These are phyloP conservation scores for Maniola jurtina DNA, from an alignment of 1,140 invertebrate genomes.

Conservation along the genomic window DNA sequence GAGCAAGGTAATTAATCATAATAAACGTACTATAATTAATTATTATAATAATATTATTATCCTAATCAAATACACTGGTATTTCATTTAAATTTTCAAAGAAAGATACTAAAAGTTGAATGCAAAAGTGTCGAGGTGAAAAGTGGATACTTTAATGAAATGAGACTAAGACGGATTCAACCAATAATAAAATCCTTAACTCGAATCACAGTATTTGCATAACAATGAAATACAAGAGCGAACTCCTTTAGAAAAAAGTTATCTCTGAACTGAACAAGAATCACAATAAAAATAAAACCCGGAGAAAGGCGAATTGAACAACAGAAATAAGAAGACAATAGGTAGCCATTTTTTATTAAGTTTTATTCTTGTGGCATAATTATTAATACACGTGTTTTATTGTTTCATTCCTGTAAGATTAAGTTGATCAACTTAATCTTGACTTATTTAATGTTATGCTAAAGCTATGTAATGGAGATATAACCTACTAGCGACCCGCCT, in stretches of 20 bases:
- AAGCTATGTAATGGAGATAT: no score
- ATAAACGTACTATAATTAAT: no score
- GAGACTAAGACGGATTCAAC: conserved; percentile 29
- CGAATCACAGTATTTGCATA: conserved; percentile 42
- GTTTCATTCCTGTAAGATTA: no score
- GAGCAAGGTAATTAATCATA: no score
- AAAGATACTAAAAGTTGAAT: background rate
- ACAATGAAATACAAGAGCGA: conserved; percentile 50
- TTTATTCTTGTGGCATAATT: background rate
- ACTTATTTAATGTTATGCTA: no score
- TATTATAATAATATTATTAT: no score
- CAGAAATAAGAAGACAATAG: conserved; percentile 18
- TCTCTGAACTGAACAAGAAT: conserved; percentile 40
- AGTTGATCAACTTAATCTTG: no score
- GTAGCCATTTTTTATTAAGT: background rate
- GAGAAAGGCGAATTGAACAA: conserved; percentile 53
- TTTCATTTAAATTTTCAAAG: background rate
- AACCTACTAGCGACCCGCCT: no score
- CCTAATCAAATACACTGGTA: no score
- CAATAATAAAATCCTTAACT: conserved; percentile 42
- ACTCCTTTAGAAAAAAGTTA: conserved; percentile 50
- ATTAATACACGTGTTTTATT: no score
- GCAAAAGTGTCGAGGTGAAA: conserved; percentile 22
- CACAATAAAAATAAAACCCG: conserved; percentile 51
- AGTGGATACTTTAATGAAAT: conserved; percentile 34